Evolutionary conservation across 2,113 vertebrate species (phyloP).

Genomic region (Cynoglossus semilaevis): DNA sequence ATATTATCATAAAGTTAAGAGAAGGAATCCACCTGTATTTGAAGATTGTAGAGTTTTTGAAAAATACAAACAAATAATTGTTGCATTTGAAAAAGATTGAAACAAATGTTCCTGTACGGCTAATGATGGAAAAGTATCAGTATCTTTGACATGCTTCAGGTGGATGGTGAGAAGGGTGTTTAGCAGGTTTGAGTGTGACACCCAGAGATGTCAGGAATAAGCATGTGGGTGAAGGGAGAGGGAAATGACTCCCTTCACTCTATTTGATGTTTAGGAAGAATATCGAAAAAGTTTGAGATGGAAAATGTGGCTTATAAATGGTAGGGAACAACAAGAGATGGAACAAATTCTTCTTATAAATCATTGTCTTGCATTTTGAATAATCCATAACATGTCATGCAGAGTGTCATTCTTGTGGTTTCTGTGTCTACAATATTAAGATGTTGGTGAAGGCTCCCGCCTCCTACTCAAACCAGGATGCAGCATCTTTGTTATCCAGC

Average conservation of each 20-base stretch:
- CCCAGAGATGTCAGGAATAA: conserved; percentile 36
- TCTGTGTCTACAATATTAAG: background rate
- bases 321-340: background rate
- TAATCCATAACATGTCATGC: background rate
- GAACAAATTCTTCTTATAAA: conserved; percentile 1
- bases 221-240: conserved; percentile 46
- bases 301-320: no score
- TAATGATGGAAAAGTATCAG: conserved; percentile 52
- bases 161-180: conserved; percentile 32
- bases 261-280: conserved; percentile 13
- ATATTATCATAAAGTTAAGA: background rate
- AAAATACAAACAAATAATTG: background rate
- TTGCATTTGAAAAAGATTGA: conserved; percentile 1
- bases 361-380: background rate
- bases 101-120: no score
- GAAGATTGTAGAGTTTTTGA: background rate
- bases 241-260: conserved; percentile 20
- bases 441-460: background rate
- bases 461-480: background rate
- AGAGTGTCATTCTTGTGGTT: background rate
- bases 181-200: conserved; percentile 36
- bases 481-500: background rate
- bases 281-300: conserved; percentile 5
- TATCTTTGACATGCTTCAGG: conserved; percentile 31
- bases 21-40: background rate